Conservation (phyloP, 2,113 vertebrate genomes). For the Leptocoma aspasia region DNA sequence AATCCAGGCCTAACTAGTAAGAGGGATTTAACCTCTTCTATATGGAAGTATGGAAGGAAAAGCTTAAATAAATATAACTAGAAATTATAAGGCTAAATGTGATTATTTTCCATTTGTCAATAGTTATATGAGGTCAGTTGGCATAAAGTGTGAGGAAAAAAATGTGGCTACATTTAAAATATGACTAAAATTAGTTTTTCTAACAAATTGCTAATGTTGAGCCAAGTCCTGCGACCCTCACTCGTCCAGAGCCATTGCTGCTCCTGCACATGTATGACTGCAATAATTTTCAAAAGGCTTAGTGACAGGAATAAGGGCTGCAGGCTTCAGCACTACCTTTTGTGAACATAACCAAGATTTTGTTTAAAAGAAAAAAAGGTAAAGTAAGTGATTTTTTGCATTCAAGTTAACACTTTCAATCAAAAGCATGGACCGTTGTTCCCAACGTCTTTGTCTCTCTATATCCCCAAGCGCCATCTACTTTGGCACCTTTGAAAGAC, state of each 20-base stretch:
- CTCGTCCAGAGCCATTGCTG: background rate
- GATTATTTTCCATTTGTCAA: slow-evolving; percentile 57
- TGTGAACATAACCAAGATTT: slow-evolving; percentile 22
- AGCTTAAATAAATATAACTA: slow-evolving; percentile 47
- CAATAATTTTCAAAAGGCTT: background rate
- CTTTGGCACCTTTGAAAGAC: slow-evolving; percentile 90
- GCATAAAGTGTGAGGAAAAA: slow-evolving; percentile 50
- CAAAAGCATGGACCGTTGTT: slow-evolving; percentile 70
- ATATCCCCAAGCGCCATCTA: slow-evolving; percentile 72
- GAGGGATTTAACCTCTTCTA: slow-evolving; percentile 38
- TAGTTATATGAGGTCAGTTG: slow-evolving; percentile 51
- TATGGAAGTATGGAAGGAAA: background rate
- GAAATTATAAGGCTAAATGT: slow-evolving; percentile 42
- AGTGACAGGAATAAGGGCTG: background rate
- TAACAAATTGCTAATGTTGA: slow-evolving; percentile 36
- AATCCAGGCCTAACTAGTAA: slow-evolving; percentile 45
- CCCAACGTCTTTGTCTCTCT: slow-evolving; percentile 71
- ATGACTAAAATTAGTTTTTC: slow-evolving; percentile 43
- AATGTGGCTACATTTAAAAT: slow-evolving; percentile 38
- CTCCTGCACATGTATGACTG: background rate
- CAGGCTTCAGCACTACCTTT: background rate
- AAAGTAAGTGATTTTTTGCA: slow-evolving; percentile 84
- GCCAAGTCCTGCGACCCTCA: background rate
- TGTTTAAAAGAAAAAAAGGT: slow-evolving; percentile 75
- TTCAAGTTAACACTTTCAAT: slow-evolving; percentile 66